A percentile compares a stretch with the other conserved stretches of the same genome.
phyloP scores from a whole-genome alignment of 2,113 vertebrate genomes.

The Ptilorrhoa leucosticta region DNA sequence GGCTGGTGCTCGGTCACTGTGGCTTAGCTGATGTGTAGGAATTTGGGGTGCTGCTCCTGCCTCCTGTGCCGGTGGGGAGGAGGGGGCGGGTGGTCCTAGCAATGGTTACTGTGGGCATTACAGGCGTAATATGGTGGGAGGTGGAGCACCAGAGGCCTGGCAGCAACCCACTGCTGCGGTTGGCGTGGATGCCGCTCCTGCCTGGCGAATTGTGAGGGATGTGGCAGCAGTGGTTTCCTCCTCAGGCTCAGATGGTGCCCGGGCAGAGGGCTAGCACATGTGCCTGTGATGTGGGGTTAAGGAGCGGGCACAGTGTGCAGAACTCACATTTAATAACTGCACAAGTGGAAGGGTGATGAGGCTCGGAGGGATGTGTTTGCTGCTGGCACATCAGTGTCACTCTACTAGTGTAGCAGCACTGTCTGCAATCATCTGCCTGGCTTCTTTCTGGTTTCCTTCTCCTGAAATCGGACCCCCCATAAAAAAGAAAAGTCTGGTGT shows the following conservation, averaged over 20 bases:
- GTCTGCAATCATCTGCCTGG: neutral
- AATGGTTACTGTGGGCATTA: rapidly evolving
- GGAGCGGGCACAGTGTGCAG: neutral
- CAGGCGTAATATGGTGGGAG: rapidly evolving
- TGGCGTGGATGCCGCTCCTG: rapidly evolving
- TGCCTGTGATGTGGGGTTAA: neutral
- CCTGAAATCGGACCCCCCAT: neutral
- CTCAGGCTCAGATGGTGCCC: neutral
- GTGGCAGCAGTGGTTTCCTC: neutral
- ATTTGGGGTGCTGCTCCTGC: neutral
- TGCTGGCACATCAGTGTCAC: neutral
- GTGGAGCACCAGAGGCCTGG: neutral
- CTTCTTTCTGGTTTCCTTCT: neutral
- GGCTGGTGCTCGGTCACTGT: rapidly evolving
- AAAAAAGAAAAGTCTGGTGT: neutral
- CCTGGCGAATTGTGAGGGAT: neutral
- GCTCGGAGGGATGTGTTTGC: neutral
- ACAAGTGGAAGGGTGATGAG: rapidly evolving
- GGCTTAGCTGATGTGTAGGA: neutral
- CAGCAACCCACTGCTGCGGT: neutral
- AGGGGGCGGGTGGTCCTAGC: rapidly evolving
- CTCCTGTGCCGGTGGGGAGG: neutral
- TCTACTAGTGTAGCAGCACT: neutral
- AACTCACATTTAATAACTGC: neutral
- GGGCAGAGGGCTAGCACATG: neutral